Evolutionary conservation across 53 echinoderm and acorn worm genomes (phyloP).

Genomic region (Patiria pectinifera): DNA sequence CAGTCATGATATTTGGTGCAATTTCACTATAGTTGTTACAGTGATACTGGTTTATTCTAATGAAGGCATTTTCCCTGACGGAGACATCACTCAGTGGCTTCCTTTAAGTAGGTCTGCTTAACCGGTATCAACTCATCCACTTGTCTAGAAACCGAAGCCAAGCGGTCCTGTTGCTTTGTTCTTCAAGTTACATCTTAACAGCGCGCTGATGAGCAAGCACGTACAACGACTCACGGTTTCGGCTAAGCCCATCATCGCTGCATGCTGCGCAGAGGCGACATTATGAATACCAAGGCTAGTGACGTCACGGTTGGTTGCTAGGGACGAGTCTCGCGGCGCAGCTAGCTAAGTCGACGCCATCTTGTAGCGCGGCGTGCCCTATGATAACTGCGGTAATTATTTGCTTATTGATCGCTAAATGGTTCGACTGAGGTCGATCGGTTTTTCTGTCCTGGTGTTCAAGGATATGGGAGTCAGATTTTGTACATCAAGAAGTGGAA

Average conservation of each 20-base stretch:
- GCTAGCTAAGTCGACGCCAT: conserved; percentile 38
- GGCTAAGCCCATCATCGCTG: conserved; percentile 11
- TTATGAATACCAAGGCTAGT: conserved; percentile 30
- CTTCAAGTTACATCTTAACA: conserved; percentile 47
- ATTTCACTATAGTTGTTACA: neutral
- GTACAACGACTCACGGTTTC: neutral
- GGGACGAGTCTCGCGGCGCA: conserved; percentile 22
- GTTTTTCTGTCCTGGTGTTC: neutral
- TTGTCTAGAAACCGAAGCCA: conserved; percentile 33
- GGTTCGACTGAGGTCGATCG: neutral
- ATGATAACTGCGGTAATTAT: conserved; percentile 11
- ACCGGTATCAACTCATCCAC: conserved; percentile 39
- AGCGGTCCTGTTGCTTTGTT: conserved; percentile 43
- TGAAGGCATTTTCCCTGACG: neutral
- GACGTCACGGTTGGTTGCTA: conserved; percentile 61
- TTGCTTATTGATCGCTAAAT: conserved; percentile 31
- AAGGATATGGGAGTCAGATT: neutral
- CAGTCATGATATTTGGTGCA: neutral
- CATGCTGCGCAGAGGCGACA: neutral
- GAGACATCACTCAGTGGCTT: neutral
- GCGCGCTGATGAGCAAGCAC: neutral
- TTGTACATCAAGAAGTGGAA: neutral
- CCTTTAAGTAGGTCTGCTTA: conserved; percentile 27
- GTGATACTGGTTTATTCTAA: neutral
- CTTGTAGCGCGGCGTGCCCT: conserved; percentile 22